These are phyloP conservation scores for Hydra vulgaris DNA, from an alignment of 30 jellyfish, hydroid and myxozoan genomes.

Conservation along the genomic window DNA sequence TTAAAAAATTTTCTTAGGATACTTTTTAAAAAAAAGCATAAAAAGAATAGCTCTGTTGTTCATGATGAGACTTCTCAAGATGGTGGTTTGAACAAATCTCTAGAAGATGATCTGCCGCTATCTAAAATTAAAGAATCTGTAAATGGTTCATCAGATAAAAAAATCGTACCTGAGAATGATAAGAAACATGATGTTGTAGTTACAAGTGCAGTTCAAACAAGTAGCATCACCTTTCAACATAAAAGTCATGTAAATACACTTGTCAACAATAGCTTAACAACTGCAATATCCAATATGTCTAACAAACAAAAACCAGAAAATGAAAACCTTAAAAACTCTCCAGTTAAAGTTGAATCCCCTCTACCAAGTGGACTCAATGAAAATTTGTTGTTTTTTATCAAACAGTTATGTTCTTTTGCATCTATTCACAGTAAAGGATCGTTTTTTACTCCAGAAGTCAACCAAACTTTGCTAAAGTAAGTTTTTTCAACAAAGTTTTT, in stretches of 20 bases:
- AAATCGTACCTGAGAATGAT: not conserved
- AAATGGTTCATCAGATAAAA: not conserved
- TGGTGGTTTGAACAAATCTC: conserved; percentile 15
- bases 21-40: conserved; percentile 7
- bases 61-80: conserved; percentile 1
- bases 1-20: too few species aligned
- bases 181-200: not conserved
- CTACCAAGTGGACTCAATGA: conserved; percentile 61
- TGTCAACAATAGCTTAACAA: not conserved
- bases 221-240: not conserved
- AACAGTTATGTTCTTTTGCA: conserved; percentile 71
- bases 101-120: conserved; percentile 26
- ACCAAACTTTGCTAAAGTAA: conserved; percentile 74
- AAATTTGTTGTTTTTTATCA: conserved; percentile 39
- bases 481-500: too few species aligned
- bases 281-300: conserved; percentile 1
- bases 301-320: not conserved
- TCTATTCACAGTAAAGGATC: conserved; percentile 53
- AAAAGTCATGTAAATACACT: not conserved
- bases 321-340: not conserved
- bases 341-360: conserved; percentile 8
- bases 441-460: conserved; percentile 58
- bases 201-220: not conserved
- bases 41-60: not conserved
- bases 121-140: conserved; percentile 12